A percentile compares a stretch with the other conserved stretches of the same genome.
phyloP scores from a whole-genome alignment of 2,113 vertebrate species.

The Indri indri region DNA sequence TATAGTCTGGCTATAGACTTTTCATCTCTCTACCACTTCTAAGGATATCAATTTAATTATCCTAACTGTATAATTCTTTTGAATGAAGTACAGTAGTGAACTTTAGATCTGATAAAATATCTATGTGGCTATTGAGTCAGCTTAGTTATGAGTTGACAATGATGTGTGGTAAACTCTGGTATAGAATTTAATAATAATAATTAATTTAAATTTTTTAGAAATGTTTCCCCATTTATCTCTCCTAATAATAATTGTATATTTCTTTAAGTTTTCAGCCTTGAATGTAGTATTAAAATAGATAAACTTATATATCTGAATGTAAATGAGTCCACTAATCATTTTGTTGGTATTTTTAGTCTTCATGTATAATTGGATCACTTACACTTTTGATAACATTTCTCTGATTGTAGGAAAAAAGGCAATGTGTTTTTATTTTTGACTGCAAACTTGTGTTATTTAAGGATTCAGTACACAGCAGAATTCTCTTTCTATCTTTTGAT shows the following conservation, averaged over 20 bases:
- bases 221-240: conserved; percentile 21
- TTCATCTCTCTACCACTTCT: neutral
- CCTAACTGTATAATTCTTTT: neutral
- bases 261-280: neutral
- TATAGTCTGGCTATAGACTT: neutral
- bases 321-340: neutral
- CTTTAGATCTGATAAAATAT: neutral
- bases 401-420: neutral
- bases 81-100: neutral
- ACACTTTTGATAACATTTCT: neutral
- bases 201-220: conserved; percentile 6
- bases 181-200: neutral
- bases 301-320: conserved; percentile 3
- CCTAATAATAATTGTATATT: conserved; percentile 15
- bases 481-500: conserved; percentile 35
- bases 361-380: neutral
- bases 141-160: neutral
- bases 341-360: neutral
- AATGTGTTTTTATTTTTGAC: neutral
- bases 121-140: neutral
- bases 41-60: neutral
- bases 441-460: conserved; percentile 13
- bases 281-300: neutral
- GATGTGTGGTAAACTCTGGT: neutral
- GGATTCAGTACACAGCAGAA: neutral